A percentile compares a stretch with the other conserved stretches of the same genome.
phyloP scores from a whole-genome alignment of 1,140 invertebrate species.

The Marisa cornuarietis region DNA sequence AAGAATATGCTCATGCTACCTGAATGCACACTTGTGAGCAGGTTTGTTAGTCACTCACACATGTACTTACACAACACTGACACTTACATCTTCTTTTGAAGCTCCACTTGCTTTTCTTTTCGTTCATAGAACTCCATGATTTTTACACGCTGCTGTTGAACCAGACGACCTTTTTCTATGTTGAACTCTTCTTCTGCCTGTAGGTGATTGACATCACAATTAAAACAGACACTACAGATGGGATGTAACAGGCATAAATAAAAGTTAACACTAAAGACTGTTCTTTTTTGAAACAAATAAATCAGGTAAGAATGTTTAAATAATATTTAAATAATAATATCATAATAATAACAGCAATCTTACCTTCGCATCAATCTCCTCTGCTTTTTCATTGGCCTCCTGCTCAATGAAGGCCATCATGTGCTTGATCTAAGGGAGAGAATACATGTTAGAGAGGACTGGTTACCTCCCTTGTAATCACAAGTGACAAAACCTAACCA shows the following conservation, averaged over 20 bases:
- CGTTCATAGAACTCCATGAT: conserved; percentile 99
- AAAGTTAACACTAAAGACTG: no score
- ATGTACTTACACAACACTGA: conserved; percentile 7
- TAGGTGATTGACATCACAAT: conserved; percentile 20
- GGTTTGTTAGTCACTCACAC: not conserved
- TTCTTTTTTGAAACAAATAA: no score
- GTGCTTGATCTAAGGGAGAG: conserved; percentile 88
- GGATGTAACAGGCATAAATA: no score
- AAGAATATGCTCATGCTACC: no score
- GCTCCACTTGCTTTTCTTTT: conserved; percentile 98
- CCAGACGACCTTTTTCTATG: conserved; percentile 97
- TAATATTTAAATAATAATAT: not conserved
- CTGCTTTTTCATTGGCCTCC: conserved; percentile 99
- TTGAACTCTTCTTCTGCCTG: conserved; percentile 99
- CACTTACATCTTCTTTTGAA: conserved; percentile 97
- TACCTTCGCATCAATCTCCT: conserved; percentile 98
- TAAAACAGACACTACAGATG: no score
- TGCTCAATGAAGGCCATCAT: conserved; percentile 99
- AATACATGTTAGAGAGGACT: not conserved
- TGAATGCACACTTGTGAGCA: not conserved
- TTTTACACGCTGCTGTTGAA: conserved; percentile 97
- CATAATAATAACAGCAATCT: not conserved
- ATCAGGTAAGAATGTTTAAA: no score
- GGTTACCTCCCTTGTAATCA: not conserved
- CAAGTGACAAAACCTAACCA: not conserved